phyloP scores from a whole-genome alignment of 2,888 invertebrate species.

The Lycia hirtaria region DNA sequence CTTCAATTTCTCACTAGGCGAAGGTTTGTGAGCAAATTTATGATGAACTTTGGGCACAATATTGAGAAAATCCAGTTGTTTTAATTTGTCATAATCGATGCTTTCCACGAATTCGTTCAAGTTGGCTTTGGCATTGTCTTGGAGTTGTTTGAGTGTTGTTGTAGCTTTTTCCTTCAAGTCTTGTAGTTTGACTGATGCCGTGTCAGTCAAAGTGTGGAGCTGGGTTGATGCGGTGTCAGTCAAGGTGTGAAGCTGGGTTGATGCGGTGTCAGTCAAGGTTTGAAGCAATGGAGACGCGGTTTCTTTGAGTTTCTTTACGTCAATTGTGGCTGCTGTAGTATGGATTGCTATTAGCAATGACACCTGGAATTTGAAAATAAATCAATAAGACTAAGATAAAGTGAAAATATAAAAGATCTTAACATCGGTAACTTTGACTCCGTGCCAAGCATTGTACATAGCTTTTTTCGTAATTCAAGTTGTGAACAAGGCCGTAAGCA shows the following conservation, averaged over 20 bases:
- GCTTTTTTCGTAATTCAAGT: too few relatives aligned
- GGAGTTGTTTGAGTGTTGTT: conserved; percentile 48
- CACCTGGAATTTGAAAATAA: conserved; percentile 57
- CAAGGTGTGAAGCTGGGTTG: conserved; percentile 50
- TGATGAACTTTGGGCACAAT: conserved; percentile 54
- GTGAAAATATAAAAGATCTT: too few relatives aligned
- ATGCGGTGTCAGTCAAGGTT: conserved; percentile 48
- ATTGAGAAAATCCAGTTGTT: conserved; percentile 56
- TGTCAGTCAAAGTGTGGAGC: conserved; percentile 46
- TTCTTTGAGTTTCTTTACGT: conserved; percentile 61
- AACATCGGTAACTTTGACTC: too few relatives aligned
- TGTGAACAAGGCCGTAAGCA: too few relatives aligned
- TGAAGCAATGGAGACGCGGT: conserved; percentile 55
- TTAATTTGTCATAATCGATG: conserved; percentile 59
- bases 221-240: conserved; percentile 51
- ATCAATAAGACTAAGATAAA: too few relatives aligned
- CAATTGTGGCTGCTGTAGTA: conserved; percentile 58
- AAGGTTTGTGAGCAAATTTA: conserved; percentile 38
- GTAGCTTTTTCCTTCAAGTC: conserved; percentile 47
- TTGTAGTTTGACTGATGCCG: conserved; percentile 49
- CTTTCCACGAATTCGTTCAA: conserved; percentile 36
- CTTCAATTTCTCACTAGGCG: conserved; percentile 35
- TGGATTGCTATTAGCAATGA: conserved; percentile 57
- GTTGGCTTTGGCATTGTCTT: conserved; percentile 44
- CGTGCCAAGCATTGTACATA: too few relatives aligned